Evolutionary conservation across 2,797 vertebrate species (phyloP).

Genomic region (Jordanella pulchra): DNA sequence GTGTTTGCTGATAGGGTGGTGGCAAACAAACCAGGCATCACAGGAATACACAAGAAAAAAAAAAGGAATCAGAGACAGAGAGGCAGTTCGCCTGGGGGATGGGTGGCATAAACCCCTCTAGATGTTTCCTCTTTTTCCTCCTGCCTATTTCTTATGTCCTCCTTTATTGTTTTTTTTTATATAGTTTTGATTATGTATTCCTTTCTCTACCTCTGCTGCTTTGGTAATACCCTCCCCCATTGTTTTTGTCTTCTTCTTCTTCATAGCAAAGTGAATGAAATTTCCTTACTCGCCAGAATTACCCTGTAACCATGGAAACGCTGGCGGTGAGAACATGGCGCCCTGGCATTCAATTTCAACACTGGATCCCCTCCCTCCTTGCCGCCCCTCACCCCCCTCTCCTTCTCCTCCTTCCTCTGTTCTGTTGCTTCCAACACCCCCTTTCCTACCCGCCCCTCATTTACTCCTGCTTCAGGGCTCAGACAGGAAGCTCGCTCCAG

Average conservation of each 20-base stretch:
- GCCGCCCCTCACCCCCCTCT: slow-evolving; percentile 55
- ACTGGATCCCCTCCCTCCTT: slow-evolving; percentile 54
- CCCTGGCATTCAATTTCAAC: slow-evolving; percentile 81
- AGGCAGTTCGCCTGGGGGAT: slow-evolving; percentile 64
- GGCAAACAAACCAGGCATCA: slow-evolving; percentile 74
- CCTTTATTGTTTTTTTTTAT: slow-evolving; percentile 17
- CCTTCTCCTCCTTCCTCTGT: slow-evolving; percentile 66
- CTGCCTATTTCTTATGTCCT: slow-evolving; percentile 11
- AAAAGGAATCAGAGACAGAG: slow-evolving; percentile 49
- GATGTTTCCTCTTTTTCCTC: slow-evolving; percentile 46
- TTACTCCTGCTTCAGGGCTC: slow-evolving; percentile 80
- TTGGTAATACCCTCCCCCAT: slow-evolving; percentile 75
- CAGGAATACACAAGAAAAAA: slow-evolving; percentile 62
- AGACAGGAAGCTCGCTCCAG: slow-evolving; percentile 79
- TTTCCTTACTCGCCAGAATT: slow-evolving; percentile 85
- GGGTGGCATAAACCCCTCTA: slow-evolving; percentile 56
- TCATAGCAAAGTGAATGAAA: slow-evolving; percentile 81
- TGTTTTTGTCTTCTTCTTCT: slow-evolving; percentile 52
- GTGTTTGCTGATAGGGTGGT: slow-evolving; percentile 75
- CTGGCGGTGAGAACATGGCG: slow-evolving; percentile 82
- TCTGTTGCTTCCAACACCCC: slow-evolving; percentile 63
- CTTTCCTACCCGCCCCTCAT: slow-evolving; percentile 55
- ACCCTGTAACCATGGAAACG: slow-evolving; percentile 84
- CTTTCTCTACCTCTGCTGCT: slow-evolving; percentile 46
- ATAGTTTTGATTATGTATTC: slow-evolving; percentile 14